Base-by-base conservation (phyloP, 2,797 vertebrate species). In the Iguana delicatissima region DNA sequence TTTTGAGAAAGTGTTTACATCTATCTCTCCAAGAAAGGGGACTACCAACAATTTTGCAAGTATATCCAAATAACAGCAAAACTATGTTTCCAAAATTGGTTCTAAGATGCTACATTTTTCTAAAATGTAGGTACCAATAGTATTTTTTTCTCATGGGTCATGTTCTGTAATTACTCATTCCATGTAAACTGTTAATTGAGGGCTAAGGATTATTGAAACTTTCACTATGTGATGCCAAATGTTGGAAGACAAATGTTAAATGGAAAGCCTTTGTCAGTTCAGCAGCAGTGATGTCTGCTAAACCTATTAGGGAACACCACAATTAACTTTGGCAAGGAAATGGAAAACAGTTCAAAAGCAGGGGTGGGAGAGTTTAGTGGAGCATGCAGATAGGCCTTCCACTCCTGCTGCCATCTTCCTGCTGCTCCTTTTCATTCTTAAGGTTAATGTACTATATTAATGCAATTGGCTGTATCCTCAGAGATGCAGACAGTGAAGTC, bases 131-230 rank as follows among this genome's bases (percentile, higher is more conserved):
- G 80, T 46, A 57, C 46, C 92, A 46, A 35, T 32, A 89, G 64
- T 20, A 86, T 89, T 92, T 92, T 92, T 46, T 88, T 38, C 81
- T 83, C 38, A 89, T 38, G 88, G 92, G 88, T 85, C 77, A 92
- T 85, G 80, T 79, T 35, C 0, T 7, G 88, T 85, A 93, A 92
- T 79, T 26, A 32, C 64, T 14, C 13, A 4, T 93, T 92, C 89
- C 85, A 69, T 89, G 83, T 85, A 92, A 94, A 85, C 10, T 80
- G 91, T 93, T 72, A 59, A 76, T 94, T 92, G 87, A 76, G n/a
- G 12, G 35, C 81, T 57, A 89, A 22, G 69, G 57, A 18, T 50
- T 94, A 22, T 69, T 89, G 87, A 94, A 69, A 85, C n/a, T 6
- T 74, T 89, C 86, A 67, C 74, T 81, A 18, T n/a, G 24, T 90